Percentiles rank a stretch among this genome's conserved stretches.
Conservation (phyloP, 2,888 invertebrate species). For the Venusia cambrica region DNA sequence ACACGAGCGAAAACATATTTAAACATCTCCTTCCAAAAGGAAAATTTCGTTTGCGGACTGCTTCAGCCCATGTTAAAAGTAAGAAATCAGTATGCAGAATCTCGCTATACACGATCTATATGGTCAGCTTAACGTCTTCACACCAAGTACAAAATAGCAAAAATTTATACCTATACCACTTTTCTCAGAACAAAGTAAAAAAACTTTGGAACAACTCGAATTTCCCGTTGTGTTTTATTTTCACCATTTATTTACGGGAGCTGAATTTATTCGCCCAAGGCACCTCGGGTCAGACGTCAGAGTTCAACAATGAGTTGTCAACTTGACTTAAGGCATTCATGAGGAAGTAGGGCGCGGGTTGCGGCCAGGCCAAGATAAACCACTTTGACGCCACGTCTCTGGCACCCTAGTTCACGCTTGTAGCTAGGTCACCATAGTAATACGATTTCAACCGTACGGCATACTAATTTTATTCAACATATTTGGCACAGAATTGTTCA, state of each 20-base stretch:
- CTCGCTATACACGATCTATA: no score
- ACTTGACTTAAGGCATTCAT: conserved; percentile 38
- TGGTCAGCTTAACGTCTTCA: no score
- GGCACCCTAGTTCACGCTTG: conserved; percentile 22
- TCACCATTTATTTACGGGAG: conserved; percentile 18
- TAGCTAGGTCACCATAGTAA: conserved; percentile 7
- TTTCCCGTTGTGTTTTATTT: conserved; percentile 6
- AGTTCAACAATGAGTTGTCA: conserved; percentile 48
- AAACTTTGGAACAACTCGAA: conserved; percentile 3
- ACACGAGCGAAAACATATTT: conserved; percentile 18
- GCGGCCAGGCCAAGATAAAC: conserved; percentile 42
- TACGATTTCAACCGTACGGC: no score
- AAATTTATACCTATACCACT: conserved; percentile 14
- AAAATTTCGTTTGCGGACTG: conserved; percentile 15
- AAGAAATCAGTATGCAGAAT: conserved; percentile 19
- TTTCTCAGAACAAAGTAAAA: conserved; percentile 5
- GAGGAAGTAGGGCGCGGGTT: conserved; percentile 49
- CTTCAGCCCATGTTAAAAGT: conserved; percentile 11
- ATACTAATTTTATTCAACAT: no score
- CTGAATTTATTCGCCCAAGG: conserved; percentile 28
- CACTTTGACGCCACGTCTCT: conserved; percentile 31
- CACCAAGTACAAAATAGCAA: conserved; percentile 17
- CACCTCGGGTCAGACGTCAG: conserved; percentile 29
- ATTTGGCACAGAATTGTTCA: no score
- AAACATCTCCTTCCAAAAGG: conserved; percentile 18